Conservation (phyloP, 2,113 vertebrate genomes). For the Herpailurus yagouaroundi region DNA sequence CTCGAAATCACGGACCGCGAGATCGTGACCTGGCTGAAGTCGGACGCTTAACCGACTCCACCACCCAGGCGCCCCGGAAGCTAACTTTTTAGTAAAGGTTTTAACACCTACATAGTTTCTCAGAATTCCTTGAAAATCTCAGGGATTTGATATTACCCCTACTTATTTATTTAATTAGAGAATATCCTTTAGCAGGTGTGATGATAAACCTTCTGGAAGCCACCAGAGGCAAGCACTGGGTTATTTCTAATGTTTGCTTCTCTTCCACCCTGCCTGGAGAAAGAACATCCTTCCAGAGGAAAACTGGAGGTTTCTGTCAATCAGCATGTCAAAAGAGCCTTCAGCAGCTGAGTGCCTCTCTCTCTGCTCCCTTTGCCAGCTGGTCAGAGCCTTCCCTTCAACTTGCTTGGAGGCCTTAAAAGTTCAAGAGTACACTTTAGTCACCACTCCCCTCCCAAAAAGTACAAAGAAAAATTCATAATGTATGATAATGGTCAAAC, state of each 20-base stretch:
- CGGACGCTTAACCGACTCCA: too few relatives aligned
- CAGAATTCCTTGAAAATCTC: neutral
- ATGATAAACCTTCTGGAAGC: constrained; percentile 12
- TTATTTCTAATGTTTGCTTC: constrained; percentile 23
- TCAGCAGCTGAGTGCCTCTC: neutral
- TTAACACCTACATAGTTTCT: neutral
- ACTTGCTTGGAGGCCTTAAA: constrained; percentile 74
- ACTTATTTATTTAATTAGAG: constrained; percentile 48
- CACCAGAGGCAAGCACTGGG: neutral
- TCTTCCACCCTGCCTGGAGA: neutral
- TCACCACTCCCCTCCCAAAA: constrained; percentile 50
- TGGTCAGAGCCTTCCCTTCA: constrained; percentile 67
- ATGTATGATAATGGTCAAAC: constrained; percentile 85
- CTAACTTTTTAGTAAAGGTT: neutral
- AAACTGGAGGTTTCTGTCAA: constrained; percentile 55
- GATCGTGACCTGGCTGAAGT: too few relatives aligned
- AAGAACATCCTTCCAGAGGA: constrained; percentile 49
- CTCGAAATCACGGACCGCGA: too few relatives aligned
- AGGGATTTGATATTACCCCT: neutral
- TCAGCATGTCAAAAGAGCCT: constrained; percentile 37
- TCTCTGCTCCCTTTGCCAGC: constrained; percentile 50
- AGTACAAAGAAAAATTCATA: constrained; percentile 83
- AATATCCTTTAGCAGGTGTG: neutral
- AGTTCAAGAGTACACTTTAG: constrained; percentile 75
- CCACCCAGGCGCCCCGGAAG: too few relatives aligned